Conservation (phyloP, 2,797 vertebrate genomes). For the Sebastes steindachneri region DNA sequence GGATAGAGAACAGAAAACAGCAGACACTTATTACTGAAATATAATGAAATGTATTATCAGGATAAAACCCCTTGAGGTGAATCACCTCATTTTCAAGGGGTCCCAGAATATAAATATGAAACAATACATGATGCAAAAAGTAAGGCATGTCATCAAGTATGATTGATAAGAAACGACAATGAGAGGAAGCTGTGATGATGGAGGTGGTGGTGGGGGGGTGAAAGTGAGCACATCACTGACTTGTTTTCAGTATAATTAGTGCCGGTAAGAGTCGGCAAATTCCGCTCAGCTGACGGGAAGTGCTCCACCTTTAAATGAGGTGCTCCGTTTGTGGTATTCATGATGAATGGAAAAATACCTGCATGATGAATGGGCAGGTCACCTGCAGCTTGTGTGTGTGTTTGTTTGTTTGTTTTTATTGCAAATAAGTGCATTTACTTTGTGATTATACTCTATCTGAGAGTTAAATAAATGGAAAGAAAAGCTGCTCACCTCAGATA, state of each 20-base stretch:
- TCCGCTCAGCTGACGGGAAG: background rate
- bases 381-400: background rate
- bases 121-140: constrained; percentile 16
- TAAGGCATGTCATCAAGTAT: constrained; percentile 21
- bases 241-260: constrained; percentile 14
- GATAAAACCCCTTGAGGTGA: too few species aligned
- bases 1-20: constrained; percentile 15
- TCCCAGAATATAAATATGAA: background rate
- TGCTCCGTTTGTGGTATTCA: background rate
- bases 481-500: background rate
- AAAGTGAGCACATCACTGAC: background rate
- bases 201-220: background rate
- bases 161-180: constrained; percentile 8
- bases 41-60: background rate
- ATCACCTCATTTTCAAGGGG: too few species aligned
- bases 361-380: background rate
- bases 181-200: constrained; percentile 12
- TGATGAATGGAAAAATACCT: constrained; percentile 13
- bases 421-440: constrained; percentile 5
- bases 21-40: constrained; percentile 9
- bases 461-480: background rate
- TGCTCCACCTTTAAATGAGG: background rate
- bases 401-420: background rate
- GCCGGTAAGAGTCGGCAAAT: constrained; percentile 1
- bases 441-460: background rate